Evolutionary conservation across 2,797 vertebrate species (phyloP).

Genomic region (Apodemus agrarius): DNA sequence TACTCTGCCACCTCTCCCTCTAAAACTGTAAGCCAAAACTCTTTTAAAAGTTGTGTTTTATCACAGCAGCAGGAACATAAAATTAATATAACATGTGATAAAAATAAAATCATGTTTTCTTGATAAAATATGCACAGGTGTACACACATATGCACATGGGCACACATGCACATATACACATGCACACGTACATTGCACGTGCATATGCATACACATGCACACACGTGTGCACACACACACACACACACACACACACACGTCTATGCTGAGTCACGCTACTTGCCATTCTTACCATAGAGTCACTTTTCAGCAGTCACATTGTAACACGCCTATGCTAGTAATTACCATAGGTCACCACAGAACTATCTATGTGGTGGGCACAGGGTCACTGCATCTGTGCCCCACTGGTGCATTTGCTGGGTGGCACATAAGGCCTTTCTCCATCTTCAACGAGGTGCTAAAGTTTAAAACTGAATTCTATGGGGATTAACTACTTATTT

Average conservation of each 20-base stretch:
- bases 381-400: not conserved
- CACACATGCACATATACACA: too few relatives aligned
- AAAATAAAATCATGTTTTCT: not conserved
- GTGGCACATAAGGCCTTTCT: not conserved
- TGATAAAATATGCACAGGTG: not conserved
- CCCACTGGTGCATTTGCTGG: not conserved
- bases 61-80: not conserved
- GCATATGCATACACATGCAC: not conserved
- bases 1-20: too few relatives aligned
- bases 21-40: not conserved
- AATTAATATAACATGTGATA: not conserved
- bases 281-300: not conserved
- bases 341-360: slow-evolving; percentile 5
- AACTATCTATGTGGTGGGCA: not conserved
- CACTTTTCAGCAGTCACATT: not conserved
- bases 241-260: not conserved
- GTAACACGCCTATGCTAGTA: not conserved
- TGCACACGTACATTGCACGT: not conserved
- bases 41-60: not conserved
- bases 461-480: not conserved
- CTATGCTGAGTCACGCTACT: not conserved
- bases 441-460: not conserved
- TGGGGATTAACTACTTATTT: not conserved
- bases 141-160: too few relatives aligned
- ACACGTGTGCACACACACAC: too few relatives aligned